These are phyloP conservation scores for Adelognathus sp. DNA, from an alignment of 2,888 invertebrate genomes.

Conservation along the genomic window DNA sequence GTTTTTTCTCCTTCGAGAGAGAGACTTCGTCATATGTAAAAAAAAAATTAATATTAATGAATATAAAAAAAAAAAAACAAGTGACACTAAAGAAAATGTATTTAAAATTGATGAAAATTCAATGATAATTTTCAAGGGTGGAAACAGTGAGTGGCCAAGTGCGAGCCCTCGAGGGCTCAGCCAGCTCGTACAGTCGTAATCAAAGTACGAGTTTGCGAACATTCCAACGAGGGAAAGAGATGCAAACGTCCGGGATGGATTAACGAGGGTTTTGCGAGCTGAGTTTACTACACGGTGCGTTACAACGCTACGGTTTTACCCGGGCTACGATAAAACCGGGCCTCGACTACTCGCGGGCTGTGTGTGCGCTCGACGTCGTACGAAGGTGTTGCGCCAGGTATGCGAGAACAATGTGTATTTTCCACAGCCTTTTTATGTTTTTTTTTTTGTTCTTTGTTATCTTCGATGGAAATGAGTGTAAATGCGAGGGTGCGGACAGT, in stretches of 20 bases:
- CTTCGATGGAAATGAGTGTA: neutral
- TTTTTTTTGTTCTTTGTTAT: neutral
- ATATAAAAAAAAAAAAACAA: neutral
- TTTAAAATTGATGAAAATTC: neutral
- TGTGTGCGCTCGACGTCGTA: neutral
- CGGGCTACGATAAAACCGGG: neutral
- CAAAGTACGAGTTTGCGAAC: neutral
- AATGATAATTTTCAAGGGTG: neutral
- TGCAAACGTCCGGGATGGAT: conserved; percentile 23
- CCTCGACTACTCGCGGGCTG: neutral
- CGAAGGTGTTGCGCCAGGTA: conserved; percentile 27
- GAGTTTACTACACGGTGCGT: conserved; percentile 15
- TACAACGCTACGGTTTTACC: neutral
- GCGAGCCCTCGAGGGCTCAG: neutral
- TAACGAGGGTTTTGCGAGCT: conserved; percentile 26
- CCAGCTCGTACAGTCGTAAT: neutral
- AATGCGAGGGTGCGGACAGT: neutral
- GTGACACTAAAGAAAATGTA: neutral
- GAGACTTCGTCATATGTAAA: neutral
- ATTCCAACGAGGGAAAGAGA: neutral
- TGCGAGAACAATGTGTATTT: neutral
- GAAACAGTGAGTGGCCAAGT: neutral
- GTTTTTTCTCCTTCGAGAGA: neutral
- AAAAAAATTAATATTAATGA: neutral
- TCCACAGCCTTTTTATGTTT: neutral